Conservation (phyloP, 2,888 invertebrate genomes). For the Sarcophaga subvicina region DNA sequence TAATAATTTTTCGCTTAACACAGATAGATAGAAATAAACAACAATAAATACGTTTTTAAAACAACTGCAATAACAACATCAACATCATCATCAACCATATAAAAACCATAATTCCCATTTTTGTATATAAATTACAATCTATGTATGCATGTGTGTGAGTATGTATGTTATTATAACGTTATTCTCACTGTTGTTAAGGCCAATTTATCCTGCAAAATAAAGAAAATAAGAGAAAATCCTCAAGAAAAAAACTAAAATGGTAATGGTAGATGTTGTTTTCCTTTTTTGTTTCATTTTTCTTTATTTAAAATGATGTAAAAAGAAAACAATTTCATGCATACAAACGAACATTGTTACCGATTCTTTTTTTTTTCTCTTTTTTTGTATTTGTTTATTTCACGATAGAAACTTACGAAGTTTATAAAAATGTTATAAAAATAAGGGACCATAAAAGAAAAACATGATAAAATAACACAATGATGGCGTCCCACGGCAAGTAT, state of each 20-base stretch:
- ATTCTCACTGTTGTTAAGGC: not conserved
- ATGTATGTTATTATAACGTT: too few relatives aligned
- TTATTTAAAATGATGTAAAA: constrained; percentile 59
- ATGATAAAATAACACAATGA: constrained; percentile 71
- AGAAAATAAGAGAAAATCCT: not conserved
- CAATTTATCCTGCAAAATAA: constrained; percentile 38
- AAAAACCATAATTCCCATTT: not conserved
- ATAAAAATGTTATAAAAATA: constrained; percentile 74
- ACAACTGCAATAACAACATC: not conserved
- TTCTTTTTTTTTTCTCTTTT: not conserved
- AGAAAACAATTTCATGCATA: constrained; percentile 46
- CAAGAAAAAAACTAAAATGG: constrained; percentile 23
- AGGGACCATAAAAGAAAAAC: not conserved
- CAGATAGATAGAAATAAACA: constrained; percentile 35
- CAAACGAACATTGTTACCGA: not conserved
- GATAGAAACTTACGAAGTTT: constrained; percentile 75
- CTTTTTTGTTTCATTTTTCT: constrained; percentile 27
- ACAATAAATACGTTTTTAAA: constrained; percentile 16
- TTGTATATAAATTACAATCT: not conserved
- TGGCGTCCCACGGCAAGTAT: constrained; percentile 61
- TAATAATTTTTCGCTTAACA: constrained; percentile 41
- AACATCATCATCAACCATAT: constrained; percentile 24
- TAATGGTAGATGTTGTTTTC: not conserved
- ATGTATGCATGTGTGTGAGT: not conserved
- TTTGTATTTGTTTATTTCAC: constrained; percentile 25